A percentile compares a stretch with the other conserved stretches of the same genome.
phyloP scores from a whole-genome alignment of 2,797 vertebrate genomes.

The Botia almorhae region DNA sequence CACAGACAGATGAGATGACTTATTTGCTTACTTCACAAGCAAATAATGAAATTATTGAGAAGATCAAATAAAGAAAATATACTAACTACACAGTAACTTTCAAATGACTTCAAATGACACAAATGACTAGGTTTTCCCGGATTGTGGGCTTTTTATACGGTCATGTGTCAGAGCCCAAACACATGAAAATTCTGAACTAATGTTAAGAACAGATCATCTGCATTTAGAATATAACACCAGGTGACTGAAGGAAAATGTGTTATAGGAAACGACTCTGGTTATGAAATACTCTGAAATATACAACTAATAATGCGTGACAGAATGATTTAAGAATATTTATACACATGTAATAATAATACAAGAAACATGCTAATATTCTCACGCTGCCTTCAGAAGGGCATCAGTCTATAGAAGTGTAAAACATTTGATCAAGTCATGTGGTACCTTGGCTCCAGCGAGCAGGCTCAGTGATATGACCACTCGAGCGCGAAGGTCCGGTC shows the following conservation, averaged over 20 bases:
- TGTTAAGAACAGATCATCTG: background rate
- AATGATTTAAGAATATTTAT: constrained; percentile 24
- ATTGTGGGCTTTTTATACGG: too few relatives aligned
- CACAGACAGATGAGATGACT: too few relatives aligned
- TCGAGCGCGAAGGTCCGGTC: constrained; percentile 91
- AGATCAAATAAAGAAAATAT: too few relatives aligned
- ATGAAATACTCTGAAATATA: constrained; percentile 42
- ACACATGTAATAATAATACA: background rate
- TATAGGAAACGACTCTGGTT: background rate
- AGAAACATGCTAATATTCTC: background rate
- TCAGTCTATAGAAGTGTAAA: background rate
- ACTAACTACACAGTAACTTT: too few relatives aligned
- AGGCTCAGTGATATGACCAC: constrained; percentile 89
- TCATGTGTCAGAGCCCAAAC: background rate
- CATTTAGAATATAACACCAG: background rate
- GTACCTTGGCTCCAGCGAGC: constrained; percentile 91
- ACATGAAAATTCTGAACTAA: background rate
- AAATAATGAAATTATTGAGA: too few relatives aligned
- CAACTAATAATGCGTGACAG: constrained; percentile 58
- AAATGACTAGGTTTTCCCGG: too few relatives aligned
- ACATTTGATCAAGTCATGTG: background rate
- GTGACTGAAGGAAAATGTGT: background rate
- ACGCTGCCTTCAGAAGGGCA: background rate
- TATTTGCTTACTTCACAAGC: too few relatives aligned
- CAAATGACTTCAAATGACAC: too few relatives aligned